These are phyloP conservation scores for Dermolepida albohirtum DNA, from an alignment of 2,888 invertebrate genomes.

Conservation along the genomic window DNA sequence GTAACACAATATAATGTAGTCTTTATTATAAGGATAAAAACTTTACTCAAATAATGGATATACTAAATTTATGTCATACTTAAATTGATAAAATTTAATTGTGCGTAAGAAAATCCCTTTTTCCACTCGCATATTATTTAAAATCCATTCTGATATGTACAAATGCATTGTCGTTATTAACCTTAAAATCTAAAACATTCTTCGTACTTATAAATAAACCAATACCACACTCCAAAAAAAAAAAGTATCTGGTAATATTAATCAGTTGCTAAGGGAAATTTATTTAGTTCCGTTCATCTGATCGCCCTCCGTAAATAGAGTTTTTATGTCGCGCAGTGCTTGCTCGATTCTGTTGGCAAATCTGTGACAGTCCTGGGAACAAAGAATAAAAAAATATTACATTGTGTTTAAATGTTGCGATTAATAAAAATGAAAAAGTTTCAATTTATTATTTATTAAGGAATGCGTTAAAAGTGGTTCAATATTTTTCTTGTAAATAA, in stretches of 20 bases:
- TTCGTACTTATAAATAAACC: constrained; percentile 43
- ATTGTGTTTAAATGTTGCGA: too few species aligned
- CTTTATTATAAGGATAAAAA: too few species aligned
- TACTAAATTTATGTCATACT: too few species aligned
- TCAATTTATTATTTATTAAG: too few species aligned
- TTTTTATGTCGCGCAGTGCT: constrained; percentile 71
- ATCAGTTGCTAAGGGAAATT: constrained; percentile 1
- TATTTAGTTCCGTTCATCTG: constrained; percentile 48
- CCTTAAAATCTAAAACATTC: constrained; percentile 14
- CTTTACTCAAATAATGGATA: too few species aligned
- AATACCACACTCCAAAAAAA: constrained; percentile 47
- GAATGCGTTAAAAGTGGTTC: too few species aligned
- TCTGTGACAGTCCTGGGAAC: constrained; percentile 80
- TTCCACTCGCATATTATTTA: constrained; percentile 4
- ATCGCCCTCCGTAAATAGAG: constrained; percentile 74
- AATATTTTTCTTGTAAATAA: too few species aligned
- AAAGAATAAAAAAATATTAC: constrained; percentile 21
- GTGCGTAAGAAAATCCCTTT: background rate
- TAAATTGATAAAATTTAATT: background rate
- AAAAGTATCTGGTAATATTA: background rate
- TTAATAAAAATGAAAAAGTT: too few species aligned
- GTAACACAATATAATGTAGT: too few species aligned
- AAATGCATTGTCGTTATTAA: background rate
- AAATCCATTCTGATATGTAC: constrained; percentile 25
- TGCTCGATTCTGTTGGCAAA: constrained; percentile 79